Percentiles rank a stretch among this genome's conserved stretches.
These are phyloP conservation scores for Entomyzon cyanotis DNA, from an alignment of 2,113 vertebrate species.

Conservation along the genomic window DNA sequence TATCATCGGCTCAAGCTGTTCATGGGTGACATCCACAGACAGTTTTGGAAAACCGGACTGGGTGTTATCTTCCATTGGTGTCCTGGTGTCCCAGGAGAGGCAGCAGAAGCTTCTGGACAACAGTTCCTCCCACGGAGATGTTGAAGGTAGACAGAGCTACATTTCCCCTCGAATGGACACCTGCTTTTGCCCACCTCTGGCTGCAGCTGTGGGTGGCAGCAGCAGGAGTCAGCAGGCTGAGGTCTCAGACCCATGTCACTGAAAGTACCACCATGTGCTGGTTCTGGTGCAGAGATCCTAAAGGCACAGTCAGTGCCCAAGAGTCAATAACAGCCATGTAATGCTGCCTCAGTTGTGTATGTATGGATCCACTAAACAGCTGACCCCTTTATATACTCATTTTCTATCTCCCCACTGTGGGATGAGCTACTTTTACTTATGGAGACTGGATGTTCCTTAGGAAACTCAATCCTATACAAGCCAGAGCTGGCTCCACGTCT, in stretches of 20 bases:
- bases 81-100: constrained; percentile 31
- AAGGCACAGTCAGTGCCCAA: not conserved
- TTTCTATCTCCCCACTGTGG: not conserved
- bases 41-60: constrained; percentile 65
- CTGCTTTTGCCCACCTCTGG: not conserved
- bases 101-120: constrained; percentile 46
- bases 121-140: constrained; percentile 18
- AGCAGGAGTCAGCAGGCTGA: not conserved
- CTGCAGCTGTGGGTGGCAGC: too few relatives aligned
- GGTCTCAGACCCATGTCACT: not conserved
- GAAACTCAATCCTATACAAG: not conserved
- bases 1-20: constrained; percentile 54
- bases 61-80: constrained; percentile 50
- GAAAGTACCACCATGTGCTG: not conserved
- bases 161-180: accelerated
- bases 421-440: not conserved
- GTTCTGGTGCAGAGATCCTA: not conserved
- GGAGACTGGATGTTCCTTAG: not conserved
- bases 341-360: not conserved
- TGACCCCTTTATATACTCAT: not conserved
- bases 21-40: constrained; percentile 60
- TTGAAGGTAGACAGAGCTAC: constrained; percentile 52
- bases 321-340: not conserved
- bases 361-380: not conserved
- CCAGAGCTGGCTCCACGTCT: not conserved